Evolutionary conservation across 2,113 vertebrate genomes (phyloP), one percentile per base, ranked within the genome.

Genomic region (Aegithalos caudatus): DNA sequence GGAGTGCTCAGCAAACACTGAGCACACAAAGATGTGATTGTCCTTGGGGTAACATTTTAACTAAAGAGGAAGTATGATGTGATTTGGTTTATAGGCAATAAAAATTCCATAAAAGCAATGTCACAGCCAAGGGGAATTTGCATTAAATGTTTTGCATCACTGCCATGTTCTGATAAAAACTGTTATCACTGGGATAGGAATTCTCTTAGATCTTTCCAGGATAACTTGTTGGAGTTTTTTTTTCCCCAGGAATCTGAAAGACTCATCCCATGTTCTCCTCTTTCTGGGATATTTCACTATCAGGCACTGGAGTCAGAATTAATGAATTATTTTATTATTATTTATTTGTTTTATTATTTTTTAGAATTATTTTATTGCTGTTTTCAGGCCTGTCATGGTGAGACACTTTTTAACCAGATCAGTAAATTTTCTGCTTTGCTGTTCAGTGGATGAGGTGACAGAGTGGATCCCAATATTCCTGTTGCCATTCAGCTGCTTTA

Each of bases 21-120:
- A 80, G 44, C 60, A 57, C 53, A 76, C 89, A 86, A 84, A 92
- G 69, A n/a, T 78, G 54, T 27, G n/a, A 57, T 58, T 86, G 77
- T 81, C 47, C 64, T 88, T 35, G 56, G 51, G 89, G 95, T 91
- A 89, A 86, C 17, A 83, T 53, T 91, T 94, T 96, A 94, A 85
- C 92, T 27, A 20, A 1, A 37, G 31, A 48, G 28, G 44, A 93
- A 22, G 28, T 40, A 24, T 83, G 35, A 90, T 0, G 20, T 77
- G 58, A 51, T 53, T 62, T 29, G 37, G 12, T 86, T 91, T 92
- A 66, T n/a, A 53, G 70, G 91, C 72, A 86, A 81, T 88, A 94
- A 95, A 94, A 91, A 33, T 19, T 23, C 64, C 29, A 62, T 94
- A 91, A 96, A 94, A 45, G 4, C 35, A 47, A 31, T 3, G 23